phyloP scores from a whole-genome alignment of 2,888 invertebrate species.

The Agriotes lineatus region DNA sequence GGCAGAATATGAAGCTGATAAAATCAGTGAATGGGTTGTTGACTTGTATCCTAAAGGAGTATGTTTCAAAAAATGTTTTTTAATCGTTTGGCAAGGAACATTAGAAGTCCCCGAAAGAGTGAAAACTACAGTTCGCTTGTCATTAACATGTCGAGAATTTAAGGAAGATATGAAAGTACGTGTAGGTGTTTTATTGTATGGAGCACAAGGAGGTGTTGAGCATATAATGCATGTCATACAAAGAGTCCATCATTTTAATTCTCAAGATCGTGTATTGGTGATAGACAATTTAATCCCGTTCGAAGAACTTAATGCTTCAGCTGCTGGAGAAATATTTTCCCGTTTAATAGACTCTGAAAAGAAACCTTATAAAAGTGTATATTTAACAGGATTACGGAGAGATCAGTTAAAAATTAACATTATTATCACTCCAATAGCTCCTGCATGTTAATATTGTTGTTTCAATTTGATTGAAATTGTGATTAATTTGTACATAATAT shows the following conservation, averaged over 20 bases:
- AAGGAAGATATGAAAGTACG: conserved; percentile 58
- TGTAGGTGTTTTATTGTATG: conserved; percentile 79
- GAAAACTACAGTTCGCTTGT: conserved; percentile 84
- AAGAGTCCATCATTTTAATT: conserved; percentile 79
- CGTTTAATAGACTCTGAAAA: conserved; percentile 27
- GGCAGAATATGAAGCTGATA: conserved; percentile 73
- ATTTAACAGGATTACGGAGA: conserved; percentile 76
- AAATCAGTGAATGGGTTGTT: conserved; percentile 87
- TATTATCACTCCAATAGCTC: conserved; percentile 75
- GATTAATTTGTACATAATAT: no score
- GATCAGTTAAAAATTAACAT: conserved; percentile 83
- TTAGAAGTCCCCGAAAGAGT: conserved; percentile 87
- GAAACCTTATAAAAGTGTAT: conserved; percentile 61
- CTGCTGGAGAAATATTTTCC: conserved; percentile 41
- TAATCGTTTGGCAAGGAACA: conserved; percentile 85
- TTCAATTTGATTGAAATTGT: no score
- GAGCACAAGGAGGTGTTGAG: conserved; percentile 81
- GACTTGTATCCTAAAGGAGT: conserved; percentile 89
- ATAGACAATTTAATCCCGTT: conserved; percentile 84
- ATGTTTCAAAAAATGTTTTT: conserved; percentile 85
- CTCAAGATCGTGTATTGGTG: conserved; percentile 77
- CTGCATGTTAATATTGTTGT: background rate
- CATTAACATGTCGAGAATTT: conserved; percentile 81
- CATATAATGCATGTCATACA: conserved; percentile 80
- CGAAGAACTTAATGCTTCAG: conserved; percentile 78